Base-by-base conservation (phyloP, 2,888 invertebrate species). In the Automeris io region DNA sequence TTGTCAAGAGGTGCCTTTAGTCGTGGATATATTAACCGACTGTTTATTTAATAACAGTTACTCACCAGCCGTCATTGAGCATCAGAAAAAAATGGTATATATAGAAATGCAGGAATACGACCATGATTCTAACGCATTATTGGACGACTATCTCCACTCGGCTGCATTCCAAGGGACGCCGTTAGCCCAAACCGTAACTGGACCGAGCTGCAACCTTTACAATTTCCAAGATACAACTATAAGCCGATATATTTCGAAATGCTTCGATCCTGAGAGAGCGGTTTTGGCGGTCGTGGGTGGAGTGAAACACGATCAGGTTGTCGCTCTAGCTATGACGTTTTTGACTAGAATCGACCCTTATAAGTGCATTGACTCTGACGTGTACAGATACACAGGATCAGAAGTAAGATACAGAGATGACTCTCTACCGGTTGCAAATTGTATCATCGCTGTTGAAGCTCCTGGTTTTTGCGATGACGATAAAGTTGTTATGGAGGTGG, bases 251-350 rank as follows among this genome's bases (percentile, higher is more conserved):
- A 90, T 98, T 47, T 89, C 88, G 38, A 91, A 90, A 38, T 94
- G 95, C 70, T 98, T 98, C 79, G 94, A 94, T 61, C 95, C 96
- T 0, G 90, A 93, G 5, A 90, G 97, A 47, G 95, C 97, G 71
- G 96, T 98, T 0, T 82, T 99, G 39, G 93, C 95, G n/a, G 96
- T 94, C 18, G 95, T 97, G 36, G 98, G 96, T 46, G 96, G 96
- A 26, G 92, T 99, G 0, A 90, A 92, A 47, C 99, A 99, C 65
- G 89, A 92, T 1, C 90, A 95, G 38, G 86, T 99, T 39, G 91
- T 93, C 3, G 83, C 91, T 38, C 80, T 97, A 34, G 96, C 95
- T 0, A 87, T 93, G 37, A 76, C 91, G 45, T 90, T 94, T 68
- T 90, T 97, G 45, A 87, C 88, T 18, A 88, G 51, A 75, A 76